Evolutionary conservation across 1,140 invertebrate genomes (phyloP), one percentile per base, ranked within the genome.

Genomic region (Zaprionus capensis): DNA sequence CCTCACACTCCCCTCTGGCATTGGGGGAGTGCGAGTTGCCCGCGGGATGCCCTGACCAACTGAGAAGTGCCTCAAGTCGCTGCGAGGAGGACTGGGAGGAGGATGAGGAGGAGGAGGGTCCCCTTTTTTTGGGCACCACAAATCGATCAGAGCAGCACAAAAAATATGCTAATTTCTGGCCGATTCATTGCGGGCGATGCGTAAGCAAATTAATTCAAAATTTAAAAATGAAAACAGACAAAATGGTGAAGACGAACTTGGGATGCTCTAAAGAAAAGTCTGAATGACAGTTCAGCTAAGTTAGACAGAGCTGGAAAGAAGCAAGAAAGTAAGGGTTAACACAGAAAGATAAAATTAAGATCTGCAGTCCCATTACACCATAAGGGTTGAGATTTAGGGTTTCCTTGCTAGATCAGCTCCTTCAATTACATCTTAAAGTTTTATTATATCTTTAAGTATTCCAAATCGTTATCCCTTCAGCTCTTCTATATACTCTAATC

Each of bases 91-190:
- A 15, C 2, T 11, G 12, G 41, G n/a, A 44, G n/a, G 3, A 34
- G 31, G 31, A 31, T 5, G 2, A 7, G 1, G 2, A 14, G 12
- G 14, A 38, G 41, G 15, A 17, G 6, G 6, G 41, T 72, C 64
- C n/a, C 71, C 71, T 22, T 41, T 53, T 53, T 41, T 28, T 53
- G 56, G 79, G 71, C 62, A 67, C 79, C 82, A 65, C 76, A 85
- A 85, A 90, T 88, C 85, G 84, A 88, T 90, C 78, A 90, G 78
- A 68, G 67, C 28, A 49, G 57, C 69, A 79, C 65, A 66, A 71
- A 76, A 90, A 88, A 91, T 88, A 88, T 88, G 85, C 65, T 90
- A 90, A 88, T 88, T 88, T 82, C 78, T 41, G 63, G 56, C 71
- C 79, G 81, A 81, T 90, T 87, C 83, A 87, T 88, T 87, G 80